Evolutionary conservation across 2,888 invertebrate genomes (phyloP), one percentile per base, ranked within the genome.

Genomic region (Stenichneumon culpator): DNA sequence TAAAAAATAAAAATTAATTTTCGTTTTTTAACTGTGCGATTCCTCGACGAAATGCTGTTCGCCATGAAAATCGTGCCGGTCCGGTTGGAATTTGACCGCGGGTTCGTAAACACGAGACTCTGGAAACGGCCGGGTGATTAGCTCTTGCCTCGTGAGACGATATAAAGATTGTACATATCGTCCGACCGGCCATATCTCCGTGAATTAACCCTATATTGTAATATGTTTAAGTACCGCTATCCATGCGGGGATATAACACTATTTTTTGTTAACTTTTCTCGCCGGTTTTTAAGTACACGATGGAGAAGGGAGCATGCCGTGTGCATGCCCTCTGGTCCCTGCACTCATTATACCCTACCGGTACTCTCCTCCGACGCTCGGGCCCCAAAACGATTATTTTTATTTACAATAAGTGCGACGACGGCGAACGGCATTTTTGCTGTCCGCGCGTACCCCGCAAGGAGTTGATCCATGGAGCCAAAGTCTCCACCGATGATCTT

Each of bases 371-470:
- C 69, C 28, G 70, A 9, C 57, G 39, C 52, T 65, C 47, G 4
- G 39, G 25, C 6, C 44, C 47, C 39, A 22, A 73, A 75, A 79
- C 74, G 79, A 75, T 83, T 75, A 79, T 83, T 83, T 83, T 83
- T 63, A 75, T 83, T 83, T 75, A 70, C 74, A 75, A 79, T 75
- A 69, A 79, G 73, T 44, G 63, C 44, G 63, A 28, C 22, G 11
- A 79, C 11, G 22, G 74, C 83, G 69, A 83, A 83, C 74, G 79
- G 28, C 19, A 63, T 69, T 79, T 83, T 83, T 72, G 83, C 74
- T 28, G 70, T 79, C 75, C 74, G 83, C 79, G 65, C 73, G 74
- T 79, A 75, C 47, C 74, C 54, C 70, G 57, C 25, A 25, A 79
- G 79, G 52, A 57, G 68, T 68, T 25, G 57, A 63, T 69, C 63